Percentiles rank a stretch among this genome's conserved stretches.
Evolutionary conservation across 1,140 invertebrate species (phyloP).

Genomic region (Aphelenchoides besseyi): DNA sequence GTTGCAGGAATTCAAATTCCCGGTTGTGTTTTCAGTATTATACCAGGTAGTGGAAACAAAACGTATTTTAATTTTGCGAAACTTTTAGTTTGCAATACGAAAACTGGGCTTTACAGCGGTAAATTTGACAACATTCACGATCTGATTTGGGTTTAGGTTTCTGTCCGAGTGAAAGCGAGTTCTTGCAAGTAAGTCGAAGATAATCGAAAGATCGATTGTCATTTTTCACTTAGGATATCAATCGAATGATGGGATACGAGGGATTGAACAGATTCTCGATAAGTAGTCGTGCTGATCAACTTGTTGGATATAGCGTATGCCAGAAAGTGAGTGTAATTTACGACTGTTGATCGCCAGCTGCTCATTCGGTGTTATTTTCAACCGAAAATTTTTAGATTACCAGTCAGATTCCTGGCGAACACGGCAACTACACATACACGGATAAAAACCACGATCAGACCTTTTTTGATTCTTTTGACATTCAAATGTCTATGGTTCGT

Average conservation of each 20-base stretch:
- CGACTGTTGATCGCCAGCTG: background rate
- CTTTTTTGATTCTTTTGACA: constrained; percentile 53
- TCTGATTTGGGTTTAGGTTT: no score
- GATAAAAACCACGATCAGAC: constrained; percentile 57
- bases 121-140: no score
- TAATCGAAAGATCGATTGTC: background rate
- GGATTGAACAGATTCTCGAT: constrained; percentile 58
- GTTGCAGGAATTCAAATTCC: constrained; percentile 52
- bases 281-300: constrained; percentile 48
- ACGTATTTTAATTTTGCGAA: background rate
- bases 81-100: constrained; percentile 46
- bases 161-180: constrained; percentile 56
- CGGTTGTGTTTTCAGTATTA: constrained; percentile 54
- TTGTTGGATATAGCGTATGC: constrained; percentile 54
- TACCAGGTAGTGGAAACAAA: constrained; percentile 31
- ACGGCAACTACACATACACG: constrained; percentile 50
- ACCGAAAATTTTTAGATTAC: constrained; percentile 47
- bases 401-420: constrained; percentile 50
- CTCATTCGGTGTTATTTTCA: no score
- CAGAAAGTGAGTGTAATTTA: constrained; percentile 15
- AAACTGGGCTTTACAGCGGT: constrained; percentile 59
- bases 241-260: constrained; percentile 49
- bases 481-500: constrained; percentile 49
- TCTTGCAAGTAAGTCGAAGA: constrained; percentile 36
- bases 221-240: constrained; percentile 51